These are phyloP conservation scores for Scaptomyza parva DNA, from an alignment of 2,888 invertebrate genomes.

Conservation along the genomic window DNA sequence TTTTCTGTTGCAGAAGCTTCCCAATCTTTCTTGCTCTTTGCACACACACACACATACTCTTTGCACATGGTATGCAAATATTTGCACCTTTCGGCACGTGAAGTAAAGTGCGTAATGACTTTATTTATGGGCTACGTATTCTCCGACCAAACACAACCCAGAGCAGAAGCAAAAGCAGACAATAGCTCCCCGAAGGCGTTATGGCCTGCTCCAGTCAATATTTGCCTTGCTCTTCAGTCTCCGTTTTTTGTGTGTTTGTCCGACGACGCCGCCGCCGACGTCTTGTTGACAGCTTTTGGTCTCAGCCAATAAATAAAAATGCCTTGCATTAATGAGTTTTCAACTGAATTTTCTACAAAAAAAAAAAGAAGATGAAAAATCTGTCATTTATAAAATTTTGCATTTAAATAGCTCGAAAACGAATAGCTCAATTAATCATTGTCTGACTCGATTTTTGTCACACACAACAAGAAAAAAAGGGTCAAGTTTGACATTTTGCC, in stretches of 20 bases:
- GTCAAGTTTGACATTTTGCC: slow-evolving; percentile 11
- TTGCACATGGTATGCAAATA: slow-evolving; percentile 70
- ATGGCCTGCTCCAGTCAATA: slow-evolving; percentile 46
- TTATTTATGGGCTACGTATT: slow-evolving; percentile 68
- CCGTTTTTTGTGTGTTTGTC: too few species aligned
- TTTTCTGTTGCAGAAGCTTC: not conserved
- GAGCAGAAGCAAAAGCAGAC: slow-evolving; percentile 32
- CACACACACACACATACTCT: slow-evolving; percentile 3
- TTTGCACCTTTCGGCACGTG: slow-evolving; percentile 47
- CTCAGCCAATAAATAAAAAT: slow-evolving; percentile 57
- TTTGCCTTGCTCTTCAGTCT: slow-evolving; percentile 51
- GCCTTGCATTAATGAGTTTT: slow-evolving; percentile 64
- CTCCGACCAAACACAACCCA: too few species aligned
- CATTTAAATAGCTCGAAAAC: slow-evolving; percentile 64
- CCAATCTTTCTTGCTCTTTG: slow-evolving; percentile 3
- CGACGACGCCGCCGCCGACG: too few species aligned
- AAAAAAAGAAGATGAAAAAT: not conserved
- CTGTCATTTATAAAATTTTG: slow-evolving; percentile 15
- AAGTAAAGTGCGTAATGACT: slow-evolving; percentile 71
- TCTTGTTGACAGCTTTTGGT: slow-evolving; percentile 57
- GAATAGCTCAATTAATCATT: slow-evolving; percentile 72
- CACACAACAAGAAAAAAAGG: slow-evolving; percentile 2
- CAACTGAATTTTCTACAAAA: slow-evolving; percentile 23
- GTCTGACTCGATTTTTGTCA: slow-evolving; percentile 44
- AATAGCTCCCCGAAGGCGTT: slow-evolving; percentile 51